A percentile compares a stretch with the other conserved stretches of the same genome.
These are phyloP conservation scores for Rugalucina vietnamica DNA, from an alignment of 2,888 invertebrate species.

Conservation along the genomic window DNA sequence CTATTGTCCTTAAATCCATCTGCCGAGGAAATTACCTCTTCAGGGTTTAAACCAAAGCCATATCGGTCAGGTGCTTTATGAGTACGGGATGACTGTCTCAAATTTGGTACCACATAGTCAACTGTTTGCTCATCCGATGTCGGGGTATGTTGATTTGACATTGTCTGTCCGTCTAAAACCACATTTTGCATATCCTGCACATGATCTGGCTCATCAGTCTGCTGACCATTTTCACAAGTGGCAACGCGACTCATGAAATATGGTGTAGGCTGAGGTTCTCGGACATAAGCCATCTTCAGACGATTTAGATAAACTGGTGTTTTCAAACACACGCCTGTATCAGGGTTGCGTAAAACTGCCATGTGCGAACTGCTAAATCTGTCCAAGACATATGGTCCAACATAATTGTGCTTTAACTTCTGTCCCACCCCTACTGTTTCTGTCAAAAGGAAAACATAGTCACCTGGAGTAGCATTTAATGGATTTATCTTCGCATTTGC, in stretches of 20 bases:
- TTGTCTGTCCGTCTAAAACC: background rate
- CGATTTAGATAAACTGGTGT: constrained; percentile 34
- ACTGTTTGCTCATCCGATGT: background rate
- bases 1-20: too few relatives aligned
- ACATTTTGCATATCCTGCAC: background rate
- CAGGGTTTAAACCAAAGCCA: too few relatives aligned
- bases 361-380: constrained; percentile 12
- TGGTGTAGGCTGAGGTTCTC: constrained; percentile 22
- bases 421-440: constrained; percentile 7
- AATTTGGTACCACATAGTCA: background rate
- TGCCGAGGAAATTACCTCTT: too few relatives aligned
- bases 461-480: constrained; percentile 6
- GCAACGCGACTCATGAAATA: too few relatives aligned
- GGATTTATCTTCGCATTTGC: constrained; percentile 6
- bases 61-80: too few relatives aligned
- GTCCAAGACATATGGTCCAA: constrained; percentile 26
- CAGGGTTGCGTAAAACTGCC: background rate
- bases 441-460: constrained; percentile 22
- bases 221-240: too few relatives aligned
- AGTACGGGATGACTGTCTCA: too few relatives aligned
- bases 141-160: background rate
- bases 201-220: too few relatives aligned
- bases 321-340: background rate
- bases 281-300: constrained; percentile 33
- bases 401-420: constrained; percentile 24